Conservation (phyloP, 1,140 invertebrate species). For the Formica selysi region DNA sequence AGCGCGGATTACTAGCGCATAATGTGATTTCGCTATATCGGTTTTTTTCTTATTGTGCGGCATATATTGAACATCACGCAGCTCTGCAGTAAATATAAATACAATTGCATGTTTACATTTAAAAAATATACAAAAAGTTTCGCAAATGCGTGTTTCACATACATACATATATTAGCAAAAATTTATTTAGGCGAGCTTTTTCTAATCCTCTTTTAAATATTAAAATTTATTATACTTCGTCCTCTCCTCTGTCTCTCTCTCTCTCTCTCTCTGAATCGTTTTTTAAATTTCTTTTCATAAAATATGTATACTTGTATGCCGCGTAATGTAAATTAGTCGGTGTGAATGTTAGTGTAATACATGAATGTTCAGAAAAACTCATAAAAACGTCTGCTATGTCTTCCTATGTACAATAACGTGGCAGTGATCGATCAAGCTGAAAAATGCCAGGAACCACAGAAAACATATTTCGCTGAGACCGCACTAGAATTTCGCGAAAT, state of each 20-base stretch:
- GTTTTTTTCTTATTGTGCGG: constrained; percentile 37
- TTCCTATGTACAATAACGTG: constrained; percentile 41
- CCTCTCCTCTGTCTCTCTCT: no score
- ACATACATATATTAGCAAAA: neutral
- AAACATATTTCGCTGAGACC: constrained; percentile 56
- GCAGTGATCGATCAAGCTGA: constrained; percentile 58
- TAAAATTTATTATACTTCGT: neutral
- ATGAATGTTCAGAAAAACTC: constrained; percentile 18
- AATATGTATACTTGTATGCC: neutral
- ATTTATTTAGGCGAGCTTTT: neutral
- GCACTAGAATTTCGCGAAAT: constrained; percentile 58
- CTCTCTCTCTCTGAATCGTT: neutral
- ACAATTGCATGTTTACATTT: neutral
- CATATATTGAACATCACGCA: constrained; percentile 38
- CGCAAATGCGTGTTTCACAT: neutral
- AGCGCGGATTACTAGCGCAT: constrained; percentile 47
- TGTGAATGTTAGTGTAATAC: constrained; percentile 16
- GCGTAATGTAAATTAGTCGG: constrained; percentile 33
- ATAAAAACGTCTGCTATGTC: constrained; percentile 43
- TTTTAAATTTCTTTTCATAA: neutral
- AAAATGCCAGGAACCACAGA: constrained; percentile 55
- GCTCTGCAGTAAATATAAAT: neutral
- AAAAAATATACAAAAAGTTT: neutral
- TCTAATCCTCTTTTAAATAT: neutral
- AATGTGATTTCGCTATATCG: constrained; percentile 40